Base-by-base conservation (phyloP, 2,888 invertebrate genomes). In the Sinopyrophorus schimmeli region DNA sequence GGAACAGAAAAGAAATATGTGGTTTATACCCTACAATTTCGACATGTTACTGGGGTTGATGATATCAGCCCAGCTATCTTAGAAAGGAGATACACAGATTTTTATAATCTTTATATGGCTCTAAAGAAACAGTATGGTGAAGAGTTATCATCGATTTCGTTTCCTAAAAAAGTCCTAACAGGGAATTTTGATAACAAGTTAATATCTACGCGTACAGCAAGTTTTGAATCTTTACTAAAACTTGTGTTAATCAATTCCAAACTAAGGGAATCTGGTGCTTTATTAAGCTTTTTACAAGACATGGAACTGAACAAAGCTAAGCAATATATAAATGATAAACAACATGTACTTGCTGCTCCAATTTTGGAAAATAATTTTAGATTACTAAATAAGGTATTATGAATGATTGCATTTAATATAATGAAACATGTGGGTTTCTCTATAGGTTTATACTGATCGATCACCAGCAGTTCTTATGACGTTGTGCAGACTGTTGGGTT, bases 81-180 rank as follows among this genome's bases (percentile, higher is more conserved):
- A 32, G 84, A 86, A 62, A 74, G 87, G 38, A 77, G 87, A 58
- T 88, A 88, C 67, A 86, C 86, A 4, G 82, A 87, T 61, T 88
- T 87, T 67, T 72, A 82, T 37, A 80, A 80, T 51, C 73, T 88
- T 2, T 86, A 82, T 64, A 78, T 76, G 55, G 75, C 76, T 1
- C 70, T 88, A 14, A 82, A 79, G 60, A 81, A 79, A 51, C 80
- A 80, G 34, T 75, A 76, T 66, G 79, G 85, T 1, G 62, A 71
- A 18, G 65, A 81, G 47, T 70, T 87, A 70, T 68, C 66, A 39
- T 71, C 66, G 47, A 67, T 84, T 3, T 71, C 75, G 35, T 87
- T 87, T 68, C 87, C 87, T 5, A 82, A 81, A 67, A 87, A 87
- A 75, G 80, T 79, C 50, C 64, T 86, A 3, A 71, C 83, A 57